These are phyloP conservation scores for Lathamus discolor DNA, from an alignment of 2,113 vertebrate genomes.

Conservation along the genomic window DNA sequence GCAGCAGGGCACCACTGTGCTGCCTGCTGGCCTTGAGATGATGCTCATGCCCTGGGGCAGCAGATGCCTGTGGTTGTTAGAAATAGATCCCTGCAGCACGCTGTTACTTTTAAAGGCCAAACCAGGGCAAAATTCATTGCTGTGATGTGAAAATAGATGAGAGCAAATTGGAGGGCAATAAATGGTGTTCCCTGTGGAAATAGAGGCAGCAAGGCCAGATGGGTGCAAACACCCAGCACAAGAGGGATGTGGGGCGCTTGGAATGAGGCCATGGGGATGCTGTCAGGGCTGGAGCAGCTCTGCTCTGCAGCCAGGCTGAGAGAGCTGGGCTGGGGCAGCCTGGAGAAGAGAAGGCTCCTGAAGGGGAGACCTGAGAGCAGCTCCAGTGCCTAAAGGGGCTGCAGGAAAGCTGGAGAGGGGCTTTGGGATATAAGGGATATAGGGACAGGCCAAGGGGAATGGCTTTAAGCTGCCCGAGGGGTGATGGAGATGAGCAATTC, in stretches of 20 bases:
- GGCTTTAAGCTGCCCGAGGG: background rate
- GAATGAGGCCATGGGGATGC: background rate
- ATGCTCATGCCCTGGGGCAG: background rate
- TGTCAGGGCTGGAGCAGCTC: background rate
- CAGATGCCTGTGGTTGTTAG: background rate
- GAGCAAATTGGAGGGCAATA: accelerated
- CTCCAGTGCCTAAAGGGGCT: no score
- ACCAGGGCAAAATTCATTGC: background rate
- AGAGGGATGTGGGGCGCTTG: background rate
- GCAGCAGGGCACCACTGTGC: accelerated
- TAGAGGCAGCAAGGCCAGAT: accelerated
- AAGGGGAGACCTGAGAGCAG: no score
- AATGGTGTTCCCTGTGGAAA: accelerated
- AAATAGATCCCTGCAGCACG: accelerated
- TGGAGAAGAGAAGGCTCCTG: no score
- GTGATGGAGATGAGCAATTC: background rate
- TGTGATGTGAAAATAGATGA: accelerated
- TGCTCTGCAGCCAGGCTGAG: background rate
- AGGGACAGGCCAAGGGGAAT: background rate
- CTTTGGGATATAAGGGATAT: no score
- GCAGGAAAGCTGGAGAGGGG: no score
- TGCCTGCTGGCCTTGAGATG: background rate
- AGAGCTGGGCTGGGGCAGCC: background rate
- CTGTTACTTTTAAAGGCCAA: background rate
- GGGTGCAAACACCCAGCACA: accelerated